Evolutionary conservation across 2,888 invertebrate species (phyloP).

Genomic region (Calliphora vomitoria): DNA sequence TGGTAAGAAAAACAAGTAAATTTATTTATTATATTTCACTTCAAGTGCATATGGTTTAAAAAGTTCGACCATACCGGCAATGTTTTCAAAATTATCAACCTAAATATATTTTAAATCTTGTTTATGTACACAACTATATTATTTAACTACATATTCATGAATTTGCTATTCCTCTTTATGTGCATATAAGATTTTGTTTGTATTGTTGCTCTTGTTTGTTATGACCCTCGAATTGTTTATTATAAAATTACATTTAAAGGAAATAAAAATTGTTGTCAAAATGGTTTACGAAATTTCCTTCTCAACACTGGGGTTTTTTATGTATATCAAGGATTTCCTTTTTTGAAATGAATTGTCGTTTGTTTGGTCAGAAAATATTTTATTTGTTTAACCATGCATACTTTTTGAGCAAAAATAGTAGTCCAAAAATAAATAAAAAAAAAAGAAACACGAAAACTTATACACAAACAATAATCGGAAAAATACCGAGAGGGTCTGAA

Average conservation of each 20-base stretch:
- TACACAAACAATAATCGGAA: neutral
- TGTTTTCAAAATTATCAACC: neutral
- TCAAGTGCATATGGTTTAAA: neutral
- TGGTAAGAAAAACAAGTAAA: too few relatives aligned
- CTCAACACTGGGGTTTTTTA: constrained; percentile 52
- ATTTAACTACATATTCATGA: constrained; percentile 24
- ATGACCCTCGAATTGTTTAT: constrained; percentile 63
- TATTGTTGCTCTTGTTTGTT: constrained; percentile 33
- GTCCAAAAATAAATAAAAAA: neutral
- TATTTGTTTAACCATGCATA: constrained; percentile 67
- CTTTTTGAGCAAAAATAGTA: constrained; percentile 39
- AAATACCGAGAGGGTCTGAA: neutral
- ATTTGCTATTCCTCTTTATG: constrained; percentile 35
- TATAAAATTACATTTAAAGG: constrained; percentile 62
- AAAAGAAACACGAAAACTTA: neutral
- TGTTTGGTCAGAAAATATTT: constrained; percentile 67
- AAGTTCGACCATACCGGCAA: neutral
- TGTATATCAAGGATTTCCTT: constrained; percentile 71
- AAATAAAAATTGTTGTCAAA: constrained; percentile 71
- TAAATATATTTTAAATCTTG: constrained; percentile 4
- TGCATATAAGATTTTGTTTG: constrained; percentile 14
- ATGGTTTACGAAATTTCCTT: constrained; percentile 68
- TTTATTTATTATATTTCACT: too few relatives aligned
- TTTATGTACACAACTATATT: constrained; percentile 8
- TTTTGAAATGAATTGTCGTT: constrained; percentile 69